Evolutionary conservation across 2,888 invertebrate species (phyloP), one percentile per base, ranked within the genome.

Genomic region (Melanargia galathea): DNA sequence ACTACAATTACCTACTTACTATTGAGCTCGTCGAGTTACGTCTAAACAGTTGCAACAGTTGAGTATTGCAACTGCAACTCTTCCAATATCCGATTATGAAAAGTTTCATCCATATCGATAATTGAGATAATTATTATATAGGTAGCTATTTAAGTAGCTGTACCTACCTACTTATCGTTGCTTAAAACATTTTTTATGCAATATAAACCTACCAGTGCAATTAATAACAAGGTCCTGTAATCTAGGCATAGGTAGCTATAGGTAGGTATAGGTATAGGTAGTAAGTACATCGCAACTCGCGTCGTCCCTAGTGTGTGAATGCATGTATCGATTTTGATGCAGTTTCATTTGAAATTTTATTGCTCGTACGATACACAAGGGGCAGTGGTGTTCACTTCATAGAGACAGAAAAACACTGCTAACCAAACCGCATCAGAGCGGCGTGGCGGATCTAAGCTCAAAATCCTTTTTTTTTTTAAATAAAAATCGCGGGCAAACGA

Each of bases 1-100:
- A 58, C 35, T 58, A 46, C 57, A 58, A 58, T 48, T 35, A 52
- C 30, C 16, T 49, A 48, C n/a, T 24, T 48, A 43, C 58, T 35
- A 48, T 35, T 35, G 24, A 48, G 35, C 58, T 57, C 33, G 30
- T 1, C 3, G 20, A 33, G 33, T 22, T 35, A 16, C 22, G 16
- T 43, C 43, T 43, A 56, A 16, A 20, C n/a, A 16, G n/a, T 35
- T 58, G n/a, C n/a, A n/a, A n/a, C n/a, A n/a, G n/a, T n/a, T n/a
- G n/a, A n/a, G n/a, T 22, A 22, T 48, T 58, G 20, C 46, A 46
- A 55, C 13, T 33, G 56, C 35, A 57, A 35, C 48, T 48, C 16
- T 22, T 20, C 33, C 22, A 43, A 33, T 45, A 33, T 22, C 40
- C 38, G n/a, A 2, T n/a, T 22, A 26, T n/a, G 8, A 13, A 20